A percentile compares a stretch with the other conserved stretches of the same genome.
phyloP scores from a whole-genome alignment of 2,888 invertebrate species.

The Parnassius apollo region DNA sequence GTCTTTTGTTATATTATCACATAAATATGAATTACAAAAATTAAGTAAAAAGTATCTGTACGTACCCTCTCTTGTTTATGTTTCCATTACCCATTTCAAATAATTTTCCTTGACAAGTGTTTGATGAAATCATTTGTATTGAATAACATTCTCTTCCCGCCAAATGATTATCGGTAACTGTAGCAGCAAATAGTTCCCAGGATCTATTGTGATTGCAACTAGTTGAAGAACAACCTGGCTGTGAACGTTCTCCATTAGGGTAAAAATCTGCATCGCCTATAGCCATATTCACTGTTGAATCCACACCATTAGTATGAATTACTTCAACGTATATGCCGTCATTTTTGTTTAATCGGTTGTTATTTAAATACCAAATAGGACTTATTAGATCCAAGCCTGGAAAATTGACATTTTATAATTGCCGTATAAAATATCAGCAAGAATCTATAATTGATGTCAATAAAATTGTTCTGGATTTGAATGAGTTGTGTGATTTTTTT shows the following conservation, averaged over 20 bases:
- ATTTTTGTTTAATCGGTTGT: slow-evolving; percentile 39
- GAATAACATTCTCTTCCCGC: slow-evolving; percentile 47
- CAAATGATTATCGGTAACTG: slow-evolving; percentile 53
- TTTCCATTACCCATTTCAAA: slow-evolving; percentile 56
- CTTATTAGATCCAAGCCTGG: slow-evolving; percentile 62
- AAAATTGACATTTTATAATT: too few species aligned
- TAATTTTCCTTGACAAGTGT: slow-evolving; percentile 48
- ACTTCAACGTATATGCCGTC: slow-evolving; percentile 64
- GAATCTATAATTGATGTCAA: too few species aligned
- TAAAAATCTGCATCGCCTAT: slow-evolving; percentile 81
- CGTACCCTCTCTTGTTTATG: slow-evolving; percentile 52
- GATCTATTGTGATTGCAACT: slow-evolving; percentile 61
- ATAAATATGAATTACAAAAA: too few species aligned
- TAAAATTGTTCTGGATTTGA: too few species aligned
- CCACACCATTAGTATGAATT: slow-evolving; percentile 73
- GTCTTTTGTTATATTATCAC: too few species aligned
- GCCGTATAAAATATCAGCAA: too few species aligned
- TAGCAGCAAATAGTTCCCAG: slow-evolving; percentile 57
- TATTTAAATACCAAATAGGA: slow-evolving; percentile 50
- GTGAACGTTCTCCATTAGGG: slow-evolving; percentile 78
- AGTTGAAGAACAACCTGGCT: slow-evolving; percentile 54
- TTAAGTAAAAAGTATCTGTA: neutral
- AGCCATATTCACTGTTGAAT: slow-evolving; percentile 67
- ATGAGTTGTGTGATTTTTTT: too few species aligned
- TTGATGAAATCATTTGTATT: slow-evolving; percentile 43